These are phyloP conservation scores for Hoplias malabaricus DNA, from an alignment of 2,113 vertebrate species.

Conservation along the genomic window DNA sequence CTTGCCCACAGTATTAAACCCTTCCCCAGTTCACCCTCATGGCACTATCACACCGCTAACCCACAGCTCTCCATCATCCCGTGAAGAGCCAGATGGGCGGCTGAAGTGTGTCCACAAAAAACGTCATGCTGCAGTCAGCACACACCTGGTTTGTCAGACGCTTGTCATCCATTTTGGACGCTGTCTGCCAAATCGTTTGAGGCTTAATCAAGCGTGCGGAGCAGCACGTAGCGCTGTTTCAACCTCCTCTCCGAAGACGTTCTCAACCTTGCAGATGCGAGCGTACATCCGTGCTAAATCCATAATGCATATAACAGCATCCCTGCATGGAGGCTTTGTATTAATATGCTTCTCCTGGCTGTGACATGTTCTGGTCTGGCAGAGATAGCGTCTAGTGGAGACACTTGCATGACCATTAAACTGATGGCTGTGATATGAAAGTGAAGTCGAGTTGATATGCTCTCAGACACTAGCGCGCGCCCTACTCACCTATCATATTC, in stretches of 20 bases:
- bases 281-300: conserved; percentile 18
- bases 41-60: neutral
- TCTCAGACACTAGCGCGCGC: conserved; percentile 40
- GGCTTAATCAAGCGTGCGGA: conserved; percentile 34
- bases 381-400: conserved; percentile 32
- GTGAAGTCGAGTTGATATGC: conserved; percentile 45
- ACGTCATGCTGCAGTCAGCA: conserved; percentile 42
- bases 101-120: conserved; percentile 5
- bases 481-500: conserved; percentile 36
- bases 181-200: conserved; percentile 31
- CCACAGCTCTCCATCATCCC: neutral
- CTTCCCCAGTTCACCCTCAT: neutral
- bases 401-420: conserved; percentile 37
- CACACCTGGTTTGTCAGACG: conserved; percentile 36
- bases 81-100: conserved; percentile 33
- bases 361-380: conserved; percentile 10
- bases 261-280: neutral
- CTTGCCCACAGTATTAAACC: too few species aligned
- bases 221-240: conserved; percentile 4
- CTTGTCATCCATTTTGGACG: conserved; percentile 30
- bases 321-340: neutral
- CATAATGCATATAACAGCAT: conserved; percentile 42
- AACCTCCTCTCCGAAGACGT: neutral
- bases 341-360: conserved; percentile 35
- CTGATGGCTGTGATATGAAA: conserved; percentile 36